Percentiles rank a stretch among this genome's conserved stretches.
phyloP scores from a whole-genome alignment of 2,113 vertebrate genomes.

The Cyprinodon tularosa region DNA sequence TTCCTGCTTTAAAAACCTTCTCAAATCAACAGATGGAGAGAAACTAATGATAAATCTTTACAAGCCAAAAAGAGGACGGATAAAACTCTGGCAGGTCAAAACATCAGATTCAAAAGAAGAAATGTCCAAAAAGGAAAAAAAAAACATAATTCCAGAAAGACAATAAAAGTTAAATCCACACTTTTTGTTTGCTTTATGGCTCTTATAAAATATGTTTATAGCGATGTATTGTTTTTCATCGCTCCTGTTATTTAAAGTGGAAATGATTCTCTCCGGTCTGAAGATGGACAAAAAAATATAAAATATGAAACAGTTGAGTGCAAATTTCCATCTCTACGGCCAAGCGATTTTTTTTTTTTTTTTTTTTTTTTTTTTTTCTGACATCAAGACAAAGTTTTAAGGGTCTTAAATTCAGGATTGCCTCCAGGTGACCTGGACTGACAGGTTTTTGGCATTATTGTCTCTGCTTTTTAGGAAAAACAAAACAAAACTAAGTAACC shows the following conservation, averaged over 20 bases:
- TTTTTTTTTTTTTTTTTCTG: slow-evolving; percentile 28
- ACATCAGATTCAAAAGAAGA: neutral
- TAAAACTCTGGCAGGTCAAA: neutral
- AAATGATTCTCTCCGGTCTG: slow-evolving; percentile 35
- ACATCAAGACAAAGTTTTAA: slow-evolving; percentile 2
- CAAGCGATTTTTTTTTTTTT: slow-evolving; percentile 24
- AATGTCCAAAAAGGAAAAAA: neutral
- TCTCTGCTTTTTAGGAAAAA: slow-evolving; percentile 3
- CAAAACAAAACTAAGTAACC: slow-evolving; percentile 19
- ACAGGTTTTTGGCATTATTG: neutral
- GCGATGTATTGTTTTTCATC: slow-evolving; percentile 32
- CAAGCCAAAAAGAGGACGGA: too few species aligned
- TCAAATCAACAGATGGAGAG: neutral
- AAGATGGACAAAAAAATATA: slow-evolving; percentile 25
- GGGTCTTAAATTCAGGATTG: slow-evolving; percentile 5
- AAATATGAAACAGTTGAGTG: slow-evolving; percentile 29
- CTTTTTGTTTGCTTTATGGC: slow-evolving; percentile 21
- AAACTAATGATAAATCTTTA: neutral
- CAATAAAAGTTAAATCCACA: slow-evolving; percentile 33
- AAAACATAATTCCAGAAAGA: slow-evolving; percentile 11
- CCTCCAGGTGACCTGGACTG: slow-evolving; percentile 14
- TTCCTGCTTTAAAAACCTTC: neutral
- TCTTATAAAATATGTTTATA: slow-evolving; percentile 23
- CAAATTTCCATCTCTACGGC: slow-evolving; percentile 33
- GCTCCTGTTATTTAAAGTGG: slow-evolving; percentile 14